Conservation (phyloP, 1,140 invertebrate genomes). For the Caenorhabditis remanei region DNA sequence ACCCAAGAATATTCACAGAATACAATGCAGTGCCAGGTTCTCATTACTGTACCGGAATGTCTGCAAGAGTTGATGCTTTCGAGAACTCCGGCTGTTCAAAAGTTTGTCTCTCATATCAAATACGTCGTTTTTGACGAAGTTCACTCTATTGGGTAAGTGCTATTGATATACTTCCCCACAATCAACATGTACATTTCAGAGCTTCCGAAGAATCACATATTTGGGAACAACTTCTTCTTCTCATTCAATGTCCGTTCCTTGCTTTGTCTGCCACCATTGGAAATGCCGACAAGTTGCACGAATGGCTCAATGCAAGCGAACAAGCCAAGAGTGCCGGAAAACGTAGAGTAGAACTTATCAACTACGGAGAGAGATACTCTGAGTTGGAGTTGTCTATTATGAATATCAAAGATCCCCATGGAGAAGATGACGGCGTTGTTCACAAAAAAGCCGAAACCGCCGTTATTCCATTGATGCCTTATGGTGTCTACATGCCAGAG, state of each 20-base stretch:
- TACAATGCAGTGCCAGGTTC: conserved; percentile 74
- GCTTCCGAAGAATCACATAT: conserved; percentile 73
- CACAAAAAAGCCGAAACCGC: conserved; percentile 24
- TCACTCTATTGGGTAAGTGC: conserved; percentile 72
- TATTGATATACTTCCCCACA: background rate
- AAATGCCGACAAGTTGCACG: conserved; percentile 72
- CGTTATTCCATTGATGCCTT: conserved; percentile 73
- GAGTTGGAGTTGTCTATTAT: conserved; percentile 74
- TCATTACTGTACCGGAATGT: conserved; percentile 76
- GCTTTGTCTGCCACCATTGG: conserved; percentile 76
- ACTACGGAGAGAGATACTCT: conserved; percentile 76
- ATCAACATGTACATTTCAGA: conserved; percentile 10
- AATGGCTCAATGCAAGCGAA: conserved; percentile 72
- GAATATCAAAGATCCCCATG: conserved; percentile 61
- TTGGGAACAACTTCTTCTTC: conserved; percentile 77
- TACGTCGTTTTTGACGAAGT: conserved; percentile 78
- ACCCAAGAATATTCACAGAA: conserved; percentile 74
- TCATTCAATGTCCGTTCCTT: conserved; percentile 76
- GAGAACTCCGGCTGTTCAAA: conserved; percentile 71
- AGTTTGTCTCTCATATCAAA: conserved; percentile 74
- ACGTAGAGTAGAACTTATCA: conserved; percentile 73
- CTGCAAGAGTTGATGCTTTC: conserved; percentile 74
- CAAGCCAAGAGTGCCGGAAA: conserved; percentile 64
- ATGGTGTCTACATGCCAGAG: conserved; percentile 76
- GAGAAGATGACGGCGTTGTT: conserved; percentile 27